These are phyloP conservation scores for Poicephalus gulielmi DNA, from an alignment of 2,113 vertebrate species.

Conservation along the genomic window DNA sequence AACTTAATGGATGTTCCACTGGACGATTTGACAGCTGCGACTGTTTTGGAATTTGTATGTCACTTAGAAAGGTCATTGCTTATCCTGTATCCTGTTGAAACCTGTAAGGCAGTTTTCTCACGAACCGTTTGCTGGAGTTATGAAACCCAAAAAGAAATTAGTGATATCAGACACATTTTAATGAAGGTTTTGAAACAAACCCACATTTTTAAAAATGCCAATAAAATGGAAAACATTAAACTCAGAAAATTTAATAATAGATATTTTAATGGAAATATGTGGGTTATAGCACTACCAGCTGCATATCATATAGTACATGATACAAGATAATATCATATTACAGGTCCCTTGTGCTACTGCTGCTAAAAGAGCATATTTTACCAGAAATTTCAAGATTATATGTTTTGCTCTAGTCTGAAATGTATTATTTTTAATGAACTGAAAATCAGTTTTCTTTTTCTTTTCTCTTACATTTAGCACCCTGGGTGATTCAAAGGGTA, in stretches of 20 bases:
- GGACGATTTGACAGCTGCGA: background rate
- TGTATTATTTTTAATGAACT: background rate
- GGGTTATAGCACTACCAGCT: background rate
- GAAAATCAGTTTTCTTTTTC: background rate
- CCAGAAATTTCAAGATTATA: background rate
- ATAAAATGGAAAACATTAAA: background rate
- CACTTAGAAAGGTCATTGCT: slow-evolving; percentile 54
- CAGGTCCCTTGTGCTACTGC: background rate
- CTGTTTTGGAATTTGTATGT: slow-evolving; percentile 54
- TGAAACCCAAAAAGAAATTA: background rate
- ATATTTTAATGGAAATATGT: background rate
- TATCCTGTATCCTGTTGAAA: slow-evolving; percentile 37
- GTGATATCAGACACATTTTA: background rate
- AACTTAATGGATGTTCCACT: slow-evolving; percentile 25
- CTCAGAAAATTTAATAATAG: background rate
- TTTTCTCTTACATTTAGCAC: background rate
- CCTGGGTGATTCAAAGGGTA: background rate
- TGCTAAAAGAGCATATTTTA: background rate
- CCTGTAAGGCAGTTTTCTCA: background rate
- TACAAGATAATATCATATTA: background rate
- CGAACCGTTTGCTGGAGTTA: background rate
- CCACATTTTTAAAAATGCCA: background rate
- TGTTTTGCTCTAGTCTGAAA: background rate
- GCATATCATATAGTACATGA: background rate
- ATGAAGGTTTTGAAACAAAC: background rate